These are phyloP conservation scores for Tenrec ecaudatus DNA, from an alignment of 2,113 vertebrate species.

Conservation along the genomic window DNA sequence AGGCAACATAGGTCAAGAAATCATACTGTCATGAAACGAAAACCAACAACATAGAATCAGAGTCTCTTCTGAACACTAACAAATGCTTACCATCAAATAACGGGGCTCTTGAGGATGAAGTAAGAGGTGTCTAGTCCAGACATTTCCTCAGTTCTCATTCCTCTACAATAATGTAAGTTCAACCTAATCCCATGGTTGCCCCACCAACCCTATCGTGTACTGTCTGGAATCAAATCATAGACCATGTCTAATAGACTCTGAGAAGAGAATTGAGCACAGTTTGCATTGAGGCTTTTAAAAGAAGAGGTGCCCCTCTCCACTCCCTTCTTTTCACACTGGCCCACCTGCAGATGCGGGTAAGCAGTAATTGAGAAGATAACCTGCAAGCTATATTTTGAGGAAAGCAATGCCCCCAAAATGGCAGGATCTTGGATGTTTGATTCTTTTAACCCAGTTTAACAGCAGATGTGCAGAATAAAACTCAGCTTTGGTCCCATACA, in stretches of 20 bases:
- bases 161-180: background rate
- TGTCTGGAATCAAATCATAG: background rate
- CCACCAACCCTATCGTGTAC: too few relatives aligned
- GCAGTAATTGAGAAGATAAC: background rate
- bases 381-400: background rate
- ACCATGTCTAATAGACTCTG: background rate
- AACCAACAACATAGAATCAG: background rate
- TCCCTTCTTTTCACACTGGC: background rate
- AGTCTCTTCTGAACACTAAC: constrained; percentile 69
- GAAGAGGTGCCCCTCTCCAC: background rate
- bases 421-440: background rate
- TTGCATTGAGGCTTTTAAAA: background rate
- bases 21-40: constrained; percentile 47
- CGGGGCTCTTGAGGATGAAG: background rate
- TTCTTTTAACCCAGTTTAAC: background rate
- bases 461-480: background rate
- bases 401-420: background rate
- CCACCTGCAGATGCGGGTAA: background rate
- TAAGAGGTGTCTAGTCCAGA: background rate
- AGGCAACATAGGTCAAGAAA: constrained; percentile 39
- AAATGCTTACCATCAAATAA: constrained; percentile 63
- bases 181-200: background rate
- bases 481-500: background rate
- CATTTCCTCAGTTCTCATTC: background rate
- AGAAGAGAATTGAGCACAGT: background rate